A percentile compares a stretch with the other conserved stretches of the same genome.
Conservation (phyloP, 2,888 invertebrate species). For the Augochlorella aurata region DNA sequence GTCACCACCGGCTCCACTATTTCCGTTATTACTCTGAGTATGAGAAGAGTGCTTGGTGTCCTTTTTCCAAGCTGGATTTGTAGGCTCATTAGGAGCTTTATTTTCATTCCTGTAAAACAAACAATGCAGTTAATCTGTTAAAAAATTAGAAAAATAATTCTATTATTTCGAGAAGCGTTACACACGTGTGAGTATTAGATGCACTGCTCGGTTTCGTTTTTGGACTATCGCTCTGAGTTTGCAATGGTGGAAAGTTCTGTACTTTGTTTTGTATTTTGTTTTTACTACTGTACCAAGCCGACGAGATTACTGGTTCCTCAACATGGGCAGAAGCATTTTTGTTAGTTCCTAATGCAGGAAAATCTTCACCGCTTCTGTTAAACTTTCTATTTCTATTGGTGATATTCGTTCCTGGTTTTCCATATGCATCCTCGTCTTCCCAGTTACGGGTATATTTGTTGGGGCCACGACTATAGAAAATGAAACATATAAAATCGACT, state of each 20-base stretch:
- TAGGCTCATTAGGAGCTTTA: constrained; percentile 75
- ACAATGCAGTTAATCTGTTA: background rate
- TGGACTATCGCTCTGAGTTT: constrained; percentile 73
- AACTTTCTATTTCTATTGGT: constrained; percentile 74
- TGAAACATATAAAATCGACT: constrained; percentile 3
- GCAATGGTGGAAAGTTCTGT: constrained; percentile 79
- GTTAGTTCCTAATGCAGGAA: constrained; percentile 82
- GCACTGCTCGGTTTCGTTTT: constrained; percentile 69
- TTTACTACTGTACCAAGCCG: constrained; percentile 81
- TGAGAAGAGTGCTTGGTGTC: constrained; percentile 71
- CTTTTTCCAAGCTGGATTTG: constrained; percentile 77
- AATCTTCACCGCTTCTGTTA: constrained; percentile 83
- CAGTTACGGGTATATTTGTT: constrained; percentile 96
- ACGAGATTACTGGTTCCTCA: constrained; percentile 80
- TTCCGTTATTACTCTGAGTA: constrained; percentile 74
- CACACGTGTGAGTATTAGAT: constrained; percentile 70
- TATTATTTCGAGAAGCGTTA: constrained; percentile 39
- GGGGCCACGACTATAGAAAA: constrained; percentile 88
- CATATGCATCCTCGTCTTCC: constrained; percentile 96
- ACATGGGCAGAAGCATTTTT: constrained; percentile 67
- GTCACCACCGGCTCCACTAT: constrained; percentile 67
- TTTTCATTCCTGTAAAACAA: constrained; percentile 75
- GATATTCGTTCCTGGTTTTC: constrained; percentile 82
- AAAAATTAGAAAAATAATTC: background rate
- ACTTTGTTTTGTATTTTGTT: constrained; percentile 75